Percentiles rank a stretch among this genome's conserved stretches.
phyloP scores from a whole-genome alignment of 2,888 invertebrate species.

The Labia minor region DNA sequence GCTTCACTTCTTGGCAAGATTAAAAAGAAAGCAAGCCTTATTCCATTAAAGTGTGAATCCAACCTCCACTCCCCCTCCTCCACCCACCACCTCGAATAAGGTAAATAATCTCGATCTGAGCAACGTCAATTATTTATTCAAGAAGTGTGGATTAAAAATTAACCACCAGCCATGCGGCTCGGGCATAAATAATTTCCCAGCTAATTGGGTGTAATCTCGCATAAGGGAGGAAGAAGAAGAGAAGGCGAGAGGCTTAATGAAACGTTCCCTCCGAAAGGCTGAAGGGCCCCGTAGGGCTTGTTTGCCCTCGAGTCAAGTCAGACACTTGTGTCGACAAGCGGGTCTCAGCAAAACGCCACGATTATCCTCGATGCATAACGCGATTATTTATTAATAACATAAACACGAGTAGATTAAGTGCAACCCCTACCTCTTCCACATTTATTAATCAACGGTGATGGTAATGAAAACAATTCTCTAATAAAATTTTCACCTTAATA shows the following conservation, averaged over 20 bases:
- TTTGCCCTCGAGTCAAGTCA: slow-evolving; percentile 13
- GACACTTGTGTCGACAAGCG: slow-evolving; percentile 4
- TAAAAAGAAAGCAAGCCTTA: background rate
- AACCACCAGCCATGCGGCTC: background rate
- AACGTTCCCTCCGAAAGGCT: background rate
- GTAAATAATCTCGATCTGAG: slow-evolving; percentile 13
- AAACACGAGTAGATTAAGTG: background rate
- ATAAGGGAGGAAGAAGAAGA: slow-evolving; percentile 6
- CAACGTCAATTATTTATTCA: slow-evolving; percentile 7
- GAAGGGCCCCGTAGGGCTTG: slow-evolving; percentile 4
- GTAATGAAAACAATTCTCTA: background rate
- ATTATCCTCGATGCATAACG: background rate
- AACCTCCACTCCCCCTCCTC: no score
- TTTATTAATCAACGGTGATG: background rate
- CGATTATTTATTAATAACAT: background rate
- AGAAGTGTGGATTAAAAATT: slow-evolving; percentile 2
- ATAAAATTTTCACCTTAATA: no score
- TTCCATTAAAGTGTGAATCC: background rate
- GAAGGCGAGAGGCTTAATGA: slow-evolving; percentile 7
- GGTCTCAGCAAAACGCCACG: background rate
- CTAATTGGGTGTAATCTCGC: slow-evolving; percentile 13
- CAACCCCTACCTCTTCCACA: background rate
- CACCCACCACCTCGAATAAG: background rate
- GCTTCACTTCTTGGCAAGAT: background rate
- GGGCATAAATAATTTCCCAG: slow-evolving; percentile 7